Evolutionary conservation across 2,113 vertebrate genomes (phyloP).

Genomic region (Nycticebus coucang): DNA sequence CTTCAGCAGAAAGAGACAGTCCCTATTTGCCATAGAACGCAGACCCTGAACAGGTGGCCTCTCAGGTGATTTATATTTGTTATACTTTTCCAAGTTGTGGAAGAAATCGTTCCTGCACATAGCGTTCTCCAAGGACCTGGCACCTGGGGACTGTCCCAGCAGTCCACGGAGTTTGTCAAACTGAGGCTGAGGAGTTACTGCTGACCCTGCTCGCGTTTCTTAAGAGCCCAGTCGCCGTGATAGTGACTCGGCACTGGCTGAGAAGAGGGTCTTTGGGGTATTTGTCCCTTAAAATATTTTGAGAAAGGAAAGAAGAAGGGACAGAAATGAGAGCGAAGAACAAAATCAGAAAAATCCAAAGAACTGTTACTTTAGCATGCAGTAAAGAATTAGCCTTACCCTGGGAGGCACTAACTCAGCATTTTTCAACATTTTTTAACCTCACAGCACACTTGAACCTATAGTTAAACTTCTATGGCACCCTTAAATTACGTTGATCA

Average conservation of each 20-base stretch:
- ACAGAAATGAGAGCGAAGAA: neutral
- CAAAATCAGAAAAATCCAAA: neutral
- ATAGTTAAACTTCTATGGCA: no score
- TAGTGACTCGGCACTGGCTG: neutral
- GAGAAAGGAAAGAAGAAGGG: neutral
- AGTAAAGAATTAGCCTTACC: constrained; percentile 1
- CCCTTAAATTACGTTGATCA: no score
- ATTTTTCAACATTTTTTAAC: no score
- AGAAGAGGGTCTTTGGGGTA: neutral
- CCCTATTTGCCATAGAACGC: neutral
- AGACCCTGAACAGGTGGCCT: neutral
- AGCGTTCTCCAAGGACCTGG: neutral
- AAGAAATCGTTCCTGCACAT: neutral
- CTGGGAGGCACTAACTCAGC: neutral
- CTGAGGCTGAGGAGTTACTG: neutral
- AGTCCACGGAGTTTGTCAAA: neutral
- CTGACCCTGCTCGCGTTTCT: neutral
- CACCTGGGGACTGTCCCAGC: neutral
- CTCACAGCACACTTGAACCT: no score
- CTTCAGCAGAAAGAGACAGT: neutral
- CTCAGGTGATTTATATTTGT: neutral
- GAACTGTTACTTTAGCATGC: neutral
- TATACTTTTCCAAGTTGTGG: neutral
- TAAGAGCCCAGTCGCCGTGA: neutral
- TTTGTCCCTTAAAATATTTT: neutral